Evolutionary conservation across 1,140 invertebrate species (phyloP), one percentile per base, ranked within the genome.

Genomic region (Campoletis sonorensis): DNA sequence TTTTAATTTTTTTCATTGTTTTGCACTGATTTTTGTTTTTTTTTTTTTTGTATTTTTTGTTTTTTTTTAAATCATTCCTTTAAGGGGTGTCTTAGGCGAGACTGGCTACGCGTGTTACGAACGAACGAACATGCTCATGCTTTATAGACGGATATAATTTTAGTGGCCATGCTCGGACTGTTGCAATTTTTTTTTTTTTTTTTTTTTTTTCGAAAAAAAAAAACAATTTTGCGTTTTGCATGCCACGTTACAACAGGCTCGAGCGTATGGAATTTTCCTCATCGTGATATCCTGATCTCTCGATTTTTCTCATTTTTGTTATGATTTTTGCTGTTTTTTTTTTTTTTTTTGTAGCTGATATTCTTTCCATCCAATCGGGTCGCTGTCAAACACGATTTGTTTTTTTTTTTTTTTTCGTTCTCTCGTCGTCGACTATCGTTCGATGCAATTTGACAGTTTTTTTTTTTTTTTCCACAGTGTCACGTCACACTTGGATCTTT

Each of bases 41-140:
- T 73, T 21, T 58, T 61, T 54, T 80, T 67, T 70, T 70, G 49
- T n/a, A 18, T 68, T 58, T 58, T 80, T 80, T 83, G 79, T 77
- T 76, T 73, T 61, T 86, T 84, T 82, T 83, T 85, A 79, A 16
- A 4, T 70, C 67, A 84, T 86, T 84, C 81, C 84, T 83, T 88
- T 82, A 84, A 81, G 87, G 83, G 81, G 83, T 86, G 86, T 83
- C 86, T 90, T 45, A 89, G 87, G 79, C 88, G 86, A 76, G 84
- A 87, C 85, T 89, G 87, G 87, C 90, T 89, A 89, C 87, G 85
- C 84, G 87, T 89, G 86, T 67, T 87, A 88, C 84, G 84, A 83
- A 80, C 79, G 49, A 58, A 79, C 83, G 75, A 86, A 86, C 91
- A 92, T 92, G 91, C 91, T 91, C 91, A 91, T 92, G 90, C 90